Base-by-base conservation (phyloP, 2,888 invertebrate genomes). In the Conistra vaccinii region DNA sequence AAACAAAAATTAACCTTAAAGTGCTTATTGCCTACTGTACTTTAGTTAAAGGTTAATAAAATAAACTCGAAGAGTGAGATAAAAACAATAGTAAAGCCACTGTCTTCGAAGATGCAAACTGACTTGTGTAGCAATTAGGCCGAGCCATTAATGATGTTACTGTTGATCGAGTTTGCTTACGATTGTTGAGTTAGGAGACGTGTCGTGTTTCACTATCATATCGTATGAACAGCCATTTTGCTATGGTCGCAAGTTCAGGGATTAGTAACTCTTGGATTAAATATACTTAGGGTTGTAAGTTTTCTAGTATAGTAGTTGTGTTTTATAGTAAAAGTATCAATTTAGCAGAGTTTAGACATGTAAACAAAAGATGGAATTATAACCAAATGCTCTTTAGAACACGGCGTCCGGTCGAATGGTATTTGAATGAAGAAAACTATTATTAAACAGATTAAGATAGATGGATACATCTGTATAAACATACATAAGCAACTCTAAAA, bases 141-240 rank as follows among this genome's bases (percentile, higher is more conserved):
- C 55, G 55, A 70, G 26, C 78, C 65, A 78, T 76, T 81, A 78
- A 69, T 72, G 73, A 69, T 70, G 75, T 86, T 85, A 73, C 65
- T 71, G 78, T 82, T 65, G 70, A 85, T 78, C 62, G 70, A 75
- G 78, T 82, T 84, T 70, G 67, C 67, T 39, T 73, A 66, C 48
- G 74, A 35, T 72, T 81, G 66, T 53, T 58, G 53, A 57, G 51
- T 53, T 57, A 55, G 48, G n/a, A 73, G 53, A 76, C 58, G 61
- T 69, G 60, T 80, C 60, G 20, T 20, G 45, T 75, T 69, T 57
- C 51, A 61, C 12, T 55, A 42, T 48, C 14, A 39, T 39, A 35
- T 58, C 14, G 4, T 72, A 14, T 1, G 2, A 20, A 26, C 23
- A 14, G 2, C 12, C 26, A 65, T 60, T 35, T 32, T 32, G 32